phyloP scores from a whole-genome alignment of 1,140 invertebrate genomes.

The Scaptodrosophila lebanonensis region DNA sequence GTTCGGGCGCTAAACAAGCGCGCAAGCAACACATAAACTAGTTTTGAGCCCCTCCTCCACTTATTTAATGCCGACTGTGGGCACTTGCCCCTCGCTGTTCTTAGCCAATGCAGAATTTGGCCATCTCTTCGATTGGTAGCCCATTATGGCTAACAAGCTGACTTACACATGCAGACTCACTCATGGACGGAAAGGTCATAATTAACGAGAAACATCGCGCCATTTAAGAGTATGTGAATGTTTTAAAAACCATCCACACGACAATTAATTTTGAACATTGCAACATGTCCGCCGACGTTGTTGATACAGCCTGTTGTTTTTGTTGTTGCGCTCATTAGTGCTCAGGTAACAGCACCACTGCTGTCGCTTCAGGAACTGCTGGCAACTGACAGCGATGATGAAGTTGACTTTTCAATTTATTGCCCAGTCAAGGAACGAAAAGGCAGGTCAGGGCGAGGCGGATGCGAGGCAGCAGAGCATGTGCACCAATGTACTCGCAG shows the following conservation, averaged over 20 bases:
- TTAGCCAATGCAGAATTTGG: constrained; percentile 53
- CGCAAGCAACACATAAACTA: constrained; percentile 43
- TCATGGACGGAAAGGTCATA: constrained; percentile 46
- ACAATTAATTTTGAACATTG: constrained; percentile 56
- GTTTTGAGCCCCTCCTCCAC: constrained; percentile 57
- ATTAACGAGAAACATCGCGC: constrained; percentile 55
- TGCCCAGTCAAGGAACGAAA: background rate
- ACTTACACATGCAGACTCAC: constrained; percentile 5
- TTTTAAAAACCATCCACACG: constrained; percentile 47
- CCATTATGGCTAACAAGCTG: background rate
- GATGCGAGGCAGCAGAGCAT: background rate
- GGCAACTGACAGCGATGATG: constrained; percentile 32
- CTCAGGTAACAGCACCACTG: constrained; percentile 20
- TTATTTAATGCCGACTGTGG: constrained; percentile 6
- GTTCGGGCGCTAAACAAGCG: constrained; percentile 12
- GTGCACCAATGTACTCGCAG: background rate
- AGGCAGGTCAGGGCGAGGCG: background rate
- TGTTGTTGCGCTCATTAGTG: constrained; percentile 56
- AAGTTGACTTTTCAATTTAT: constrained; percentile 57
- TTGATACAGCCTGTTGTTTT: constrained; percentile 26
- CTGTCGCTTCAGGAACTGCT: background rate
- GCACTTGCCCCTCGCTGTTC: constrained; percentile 24
- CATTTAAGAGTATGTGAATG: too few species aligned
- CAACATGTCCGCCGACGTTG: constrained; percentile 46
- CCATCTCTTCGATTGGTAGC: constrained; percentile 36